phyloP scores from a whole-genome alignment of 2,113 vertebrate species.

The Natator depressus region DNA sequence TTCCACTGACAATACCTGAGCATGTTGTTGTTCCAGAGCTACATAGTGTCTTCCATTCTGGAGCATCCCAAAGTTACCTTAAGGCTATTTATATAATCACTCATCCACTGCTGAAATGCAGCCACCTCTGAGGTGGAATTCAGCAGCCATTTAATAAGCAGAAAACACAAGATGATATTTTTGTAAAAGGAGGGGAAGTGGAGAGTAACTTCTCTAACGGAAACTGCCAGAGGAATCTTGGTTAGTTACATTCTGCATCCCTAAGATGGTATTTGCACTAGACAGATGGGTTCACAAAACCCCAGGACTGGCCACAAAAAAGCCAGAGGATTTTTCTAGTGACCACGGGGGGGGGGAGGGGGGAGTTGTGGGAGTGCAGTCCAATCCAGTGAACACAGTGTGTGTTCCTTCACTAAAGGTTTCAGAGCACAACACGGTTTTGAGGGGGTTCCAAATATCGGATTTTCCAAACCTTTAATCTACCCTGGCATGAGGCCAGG shows the following conservation, averaged over 20 bases:
- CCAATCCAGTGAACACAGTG: not conserved
- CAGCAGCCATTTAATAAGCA: not conserved
- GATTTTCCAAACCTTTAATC: not conserved
- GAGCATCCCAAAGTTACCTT: constrained; percentile 12
- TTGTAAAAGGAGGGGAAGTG: not conserved
- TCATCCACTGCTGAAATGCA: not conserved
- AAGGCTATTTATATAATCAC: not conserved
- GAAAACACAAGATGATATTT: not conserved
- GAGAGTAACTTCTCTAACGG: not conserved
- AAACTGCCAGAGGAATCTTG: fast-evolving
- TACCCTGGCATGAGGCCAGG: not conserved
- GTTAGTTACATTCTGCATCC: no score
- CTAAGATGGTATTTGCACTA: not conserved
- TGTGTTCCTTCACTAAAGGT: not conserved
- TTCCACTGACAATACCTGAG: not conserved
- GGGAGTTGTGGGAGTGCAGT: fast-evolving
- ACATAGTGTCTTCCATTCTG: not conserved
- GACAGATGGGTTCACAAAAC: not conserved
- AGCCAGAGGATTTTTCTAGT: constrained; percentile 5
- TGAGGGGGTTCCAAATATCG: not conserved
- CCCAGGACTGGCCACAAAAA: not conserved
- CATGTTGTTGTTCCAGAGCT: not conserved
- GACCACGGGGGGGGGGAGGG: fast-evolving
- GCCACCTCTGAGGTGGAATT: not conserved
- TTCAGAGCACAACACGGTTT: not conserved